These are phyloP conservation scores for Eristalinus sepulchralis DNA, from an alignment of 2,888 invertebrate species.

Conservation along the genomic window DNA sequence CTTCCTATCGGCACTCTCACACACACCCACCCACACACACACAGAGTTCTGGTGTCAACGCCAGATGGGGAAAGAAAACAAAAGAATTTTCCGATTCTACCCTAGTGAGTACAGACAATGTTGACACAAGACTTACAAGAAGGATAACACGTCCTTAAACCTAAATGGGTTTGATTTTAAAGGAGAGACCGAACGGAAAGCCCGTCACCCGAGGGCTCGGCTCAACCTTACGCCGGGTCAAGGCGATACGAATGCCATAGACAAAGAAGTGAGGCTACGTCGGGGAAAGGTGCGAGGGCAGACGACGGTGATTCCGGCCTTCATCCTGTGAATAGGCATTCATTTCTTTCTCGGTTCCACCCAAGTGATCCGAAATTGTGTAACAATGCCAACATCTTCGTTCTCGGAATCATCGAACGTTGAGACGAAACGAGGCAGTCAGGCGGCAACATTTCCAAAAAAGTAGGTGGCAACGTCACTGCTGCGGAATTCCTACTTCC, in stretches of 20 bases:
- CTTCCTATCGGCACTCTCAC: not conserved
- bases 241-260: slow-evolving; percentile 12
- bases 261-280: not conserved
- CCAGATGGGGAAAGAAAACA: slow-evolving; percentile 30
- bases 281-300: not conserved
- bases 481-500: slow-evolving; percentile 47
- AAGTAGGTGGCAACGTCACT: not conserved
- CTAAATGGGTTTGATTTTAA: slow-evolving; percentile 45
- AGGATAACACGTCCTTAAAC: slow-evolving; percentile 42
- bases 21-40: not conserved
- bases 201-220: not conserved
- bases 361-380: slow-evolving; percentile 28
- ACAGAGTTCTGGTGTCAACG: slow-evolving; percentile 10
- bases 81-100: slow-evolving; percentile 29
- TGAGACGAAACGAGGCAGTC: not conserved
- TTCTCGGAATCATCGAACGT: not conserved
- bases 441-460: slow-evolving; percentile 8
- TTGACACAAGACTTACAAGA: slow-evolving; percentile 43
- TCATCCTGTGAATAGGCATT: not conserved
- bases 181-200: not conserved
- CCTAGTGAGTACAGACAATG: slow-evolving; percentile 23
- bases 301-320: not conserved
- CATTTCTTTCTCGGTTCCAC: slow-evolving; percentile 6
- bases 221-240: slow-evolving; percentile 35
- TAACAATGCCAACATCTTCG: slow-evolving; percentile 6